These are phyloP conservation scores for Tenthredo distinguenda DNA, from an alignment of 2,888 invertebrate genomes.

Conservation along the genomic window DNA sequence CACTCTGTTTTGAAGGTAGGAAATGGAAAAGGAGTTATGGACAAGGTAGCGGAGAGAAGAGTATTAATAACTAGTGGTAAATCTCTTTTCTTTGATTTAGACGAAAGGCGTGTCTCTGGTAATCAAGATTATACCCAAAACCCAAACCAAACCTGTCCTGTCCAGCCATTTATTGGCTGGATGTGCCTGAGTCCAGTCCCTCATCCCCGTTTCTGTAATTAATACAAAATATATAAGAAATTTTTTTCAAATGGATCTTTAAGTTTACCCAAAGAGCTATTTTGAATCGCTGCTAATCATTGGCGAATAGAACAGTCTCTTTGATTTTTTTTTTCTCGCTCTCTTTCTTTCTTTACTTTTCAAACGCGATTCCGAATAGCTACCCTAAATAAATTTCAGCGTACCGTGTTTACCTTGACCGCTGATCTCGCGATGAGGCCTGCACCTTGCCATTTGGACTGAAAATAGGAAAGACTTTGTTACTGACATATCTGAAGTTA, in stretches of 20 bases:
- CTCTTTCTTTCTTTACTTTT: neutral
- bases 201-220: constrained; percentile 70
- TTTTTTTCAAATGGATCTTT: neutral
- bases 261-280: constrained; percentile 3
- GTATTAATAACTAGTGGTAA: neutral
- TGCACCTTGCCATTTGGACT: constrained; percentile 70
- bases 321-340: neutral
- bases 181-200: constrained; percentile 69
- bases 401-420: constrained; percentile 71
- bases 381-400: constrained; percentile 45
- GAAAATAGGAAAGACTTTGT: constrained; percentile 58
- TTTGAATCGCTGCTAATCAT: neutral
- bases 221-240: neutral
- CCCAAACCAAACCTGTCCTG: constrained; percentile 72
- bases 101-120: constrained; percentile 53
- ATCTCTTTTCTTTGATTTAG: constrained; percentile 27
- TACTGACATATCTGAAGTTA: neutral
- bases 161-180: constrained; percentile 67
- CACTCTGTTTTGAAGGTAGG: neutral
- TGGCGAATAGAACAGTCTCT: neutral
- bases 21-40: neutral
- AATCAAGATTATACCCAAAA: constrained; percentile 71
- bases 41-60: neutral
- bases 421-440: constrained; percentile 67
- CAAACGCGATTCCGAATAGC: constrained; percentile 41